Base-by-base conservation (phyloP, 2,113 vertebrate species). In the Phyllostomus hastatus region DNA sequence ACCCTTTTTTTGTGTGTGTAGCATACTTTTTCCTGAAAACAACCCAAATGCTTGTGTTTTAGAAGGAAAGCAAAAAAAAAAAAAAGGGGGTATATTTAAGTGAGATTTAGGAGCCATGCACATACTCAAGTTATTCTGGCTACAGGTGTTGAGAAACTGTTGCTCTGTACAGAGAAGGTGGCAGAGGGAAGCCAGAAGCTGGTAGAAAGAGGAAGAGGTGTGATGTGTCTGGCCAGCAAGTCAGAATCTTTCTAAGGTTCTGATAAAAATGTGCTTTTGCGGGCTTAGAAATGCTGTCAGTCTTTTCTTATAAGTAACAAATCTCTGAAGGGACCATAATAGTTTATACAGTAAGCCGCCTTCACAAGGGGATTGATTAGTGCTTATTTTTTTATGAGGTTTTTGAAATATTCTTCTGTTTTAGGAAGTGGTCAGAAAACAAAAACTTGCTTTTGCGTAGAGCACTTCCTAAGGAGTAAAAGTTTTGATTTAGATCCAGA, bases 11-110 rank as follows among this genome's bases (percentile, higher is more conserved):
- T 35, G 22, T 52, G 17, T 52, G 16, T 12, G 61, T 81, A 92
- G 69, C 10, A 24, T 90, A 48, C 52, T 79, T 64, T 93, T 95
- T 88, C 88, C 43, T 43, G 61, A 92, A 87, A 92, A 69, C 86
- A 89, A 69, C 64, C 31, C 61, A 61, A 43, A 87, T 20, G 80
- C n/a, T 89, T 90, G 31, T 69, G 66, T 52, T 91, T 26, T 91
- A 92, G 50, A 88, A 70, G 69, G 69, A 95, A 84, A 79, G 20
- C 57, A 61, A 57, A 64, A 78, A 90, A 81, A 41, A 41, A 41
- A 41, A 41, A n/a, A n/a, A n/a, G n/a, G n/a, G n/a, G n/a, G 46
- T n/a, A 26, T 35, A 41, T 35, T 43, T 70, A 43, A 33, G 3
- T 87, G 50, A 64, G 26, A 52, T 67, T 91, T 79, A 88, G 88